Evolutionary conservation across 2,888 invertebrate genomes (phyloP), one percentile per base, ranked within the genome.

Genomic region (Meteorus cinctellus): DNA sequence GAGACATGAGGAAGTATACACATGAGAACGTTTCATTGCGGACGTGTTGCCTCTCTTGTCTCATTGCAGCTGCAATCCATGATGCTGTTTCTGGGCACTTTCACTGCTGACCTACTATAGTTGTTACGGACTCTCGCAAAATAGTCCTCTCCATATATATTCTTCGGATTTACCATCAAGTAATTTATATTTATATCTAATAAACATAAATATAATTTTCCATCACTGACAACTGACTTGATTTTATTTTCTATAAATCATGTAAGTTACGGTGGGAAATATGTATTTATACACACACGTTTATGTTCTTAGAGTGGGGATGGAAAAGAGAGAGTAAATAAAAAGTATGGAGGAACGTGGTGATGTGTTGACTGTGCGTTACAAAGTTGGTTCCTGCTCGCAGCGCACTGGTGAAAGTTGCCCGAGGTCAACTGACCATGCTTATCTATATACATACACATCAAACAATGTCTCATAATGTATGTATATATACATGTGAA

Each of bases 31-130:
- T 78, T 41, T 80, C 74, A 77, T 77, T 83, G 73, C 63, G 72
- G 68, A 48, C 79, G 78, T 81, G 78, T 81, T 78, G 79, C 81
- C 83, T 81, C 79, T 78, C 78, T 72, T 60, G 29, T 69, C 72
- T 68, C 55, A 63, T 77, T 73, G 84, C 86, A 85, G 84, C 83
- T 82, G 86, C 85, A 86, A 87, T 86, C 85, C 48, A 48, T 55
- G 55, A 86, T 87, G 86, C 84, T 83, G 78, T 82, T 84, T 79
- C 83, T 84, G 85, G 84, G 83, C 86, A 88, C 88, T 89, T 89
- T 89, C 89, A 88, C 88, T 85, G 84, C 84, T 89, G 88, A 88
- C 88, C 88, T 85, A 88, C 86, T 72, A 65, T 48, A 55, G 63
- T 29, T 87, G 86, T 85, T 85, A 84, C 84, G 80, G 85, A 80